Base-by-base conservation (phyloP, 2,797 vertebrate species). In the Lithobates pipiens region DNA sequence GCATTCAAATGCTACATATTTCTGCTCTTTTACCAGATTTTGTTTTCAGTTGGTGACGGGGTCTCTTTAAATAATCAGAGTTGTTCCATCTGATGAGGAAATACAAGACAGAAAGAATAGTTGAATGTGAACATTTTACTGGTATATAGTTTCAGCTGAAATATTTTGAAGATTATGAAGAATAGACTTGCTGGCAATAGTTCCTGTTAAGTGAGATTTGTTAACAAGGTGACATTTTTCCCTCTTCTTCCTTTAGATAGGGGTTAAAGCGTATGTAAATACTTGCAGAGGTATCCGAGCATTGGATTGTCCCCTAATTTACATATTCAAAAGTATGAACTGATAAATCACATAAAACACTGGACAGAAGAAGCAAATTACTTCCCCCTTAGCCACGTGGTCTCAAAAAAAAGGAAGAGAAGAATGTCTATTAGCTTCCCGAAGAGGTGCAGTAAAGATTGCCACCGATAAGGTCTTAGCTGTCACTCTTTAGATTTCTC, bases 401-500 rank as follows among this genome's bases (percentile, higher is more conserved):
- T 72, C 46, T 80, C 27, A 29, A 25, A 29, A 50, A 68, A 36
- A 57, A 82, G 65, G 73, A 86, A 86, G 68, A 77, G 32, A 15
- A 80, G 29, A 71, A 61, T 27, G 34, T 77, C 16, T 77, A 27
- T 78, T 9, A 5, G 5, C 39, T 78, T 77, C 61, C 68, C 75
- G 21, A 23, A 61, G 54, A 61, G 7, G 54, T n/a, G 70, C 57
- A 46, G 23, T 74, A 29, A 78, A 82, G 74, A 42, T 72, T 82
- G 9, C 29, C 18, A n/a, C 10, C 27, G 42, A 77, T 72, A 54
- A 77, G 68, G 68, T 76, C 71, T 65, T 32, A 23, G 63, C 29
- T 81, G 44, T 86, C 67, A 69, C 65, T 85, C 72, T 75, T 68
- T 72, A 29, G 25, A 78, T 44, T 86, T 81, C 72, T 81, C 63